Conservation (phyloP, 2,888 invertebrate species). For the Apantesis nais region DNA sequence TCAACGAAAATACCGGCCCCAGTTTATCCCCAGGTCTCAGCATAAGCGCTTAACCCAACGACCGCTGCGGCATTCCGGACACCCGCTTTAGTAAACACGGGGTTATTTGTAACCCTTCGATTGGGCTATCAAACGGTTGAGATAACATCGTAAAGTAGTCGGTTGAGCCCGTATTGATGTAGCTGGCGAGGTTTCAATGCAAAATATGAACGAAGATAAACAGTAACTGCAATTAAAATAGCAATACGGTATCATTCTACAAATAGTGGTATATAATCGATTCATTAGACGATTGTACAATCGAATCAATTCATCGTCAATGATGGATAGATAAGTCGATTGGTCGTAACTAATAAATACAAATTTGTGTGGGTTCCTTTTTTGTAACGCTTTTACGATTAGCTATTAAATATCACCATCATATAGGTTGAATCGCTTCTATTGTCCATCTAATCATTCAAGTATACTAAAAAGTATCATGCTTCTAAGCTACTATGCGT, state of each 20-base stretch:
- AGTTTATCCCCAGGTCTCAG: neutral
- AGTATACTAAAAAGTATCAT: no score
- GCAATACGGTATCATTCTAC: neutral
- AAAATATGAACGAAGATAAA: neutral
- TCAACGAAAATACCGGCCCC: neutral
- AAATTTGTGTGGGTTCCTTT: neutral
- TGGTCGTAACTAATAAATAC: neutral
- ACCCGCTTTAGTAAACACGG: constrained; percentile 33
- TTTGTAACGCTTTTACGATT: neutral
- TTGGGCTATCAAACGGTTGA: constrained; percentile 35
- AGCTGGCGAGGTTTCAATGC: constrained; percentile 8
- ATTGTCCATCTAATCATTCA: no score
- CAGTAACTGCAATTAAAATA: neutral
- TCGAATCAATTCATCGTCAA: no score
- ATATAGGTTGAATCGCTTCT: no score
- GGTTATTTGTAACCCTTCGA: constrained; percentile 41
- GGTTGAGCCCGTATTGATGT: constrained; percentile 23
- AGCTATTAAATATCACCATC: no score
- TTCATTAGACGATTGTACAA: neutral
- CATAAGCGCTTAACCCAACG: constrained; percentile 29
- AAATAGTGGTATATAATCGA: neutral
- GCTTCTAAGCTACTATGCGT: no score
- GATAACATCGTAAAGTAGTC: constrained; percentile 33
- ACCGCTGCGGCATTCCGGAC: constrained; percentile 31
- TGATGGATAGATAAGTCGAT: no score